A percentile compares a stretch with the other conserved stretches of the same genome.
These are phyloP conservation scores for Glaucopsyche alexis DNA, from an alignment of 2,888 invertebrate genomes.

Conservation along the genomic window DNA sequence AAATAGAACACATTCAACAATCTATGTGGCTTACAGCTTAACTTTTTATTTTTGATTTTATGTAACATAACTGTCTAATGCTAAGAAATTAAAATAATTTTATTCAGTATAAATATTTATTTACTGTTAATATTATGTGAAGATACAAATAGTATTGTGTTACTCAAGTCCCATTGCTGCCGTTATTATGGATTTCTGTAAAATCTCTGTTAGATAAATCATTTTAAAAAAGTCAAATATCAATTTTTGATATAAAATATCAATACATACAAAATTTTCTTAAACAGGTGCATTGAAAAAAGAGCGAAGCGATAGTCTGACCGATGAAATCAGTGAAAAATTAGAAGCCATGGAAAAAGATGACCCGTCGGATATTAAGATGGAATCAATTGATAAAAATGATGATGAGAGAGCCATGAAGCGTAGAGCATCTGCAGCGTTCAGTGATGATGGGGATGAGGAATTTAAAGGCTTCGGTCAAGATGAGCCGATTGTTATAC, in stretches of 20 bases:
- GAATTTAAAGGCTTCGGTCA: slow-evolving; percentile 66
- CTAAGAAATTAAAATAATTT: no score
- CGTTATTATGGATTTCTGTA: background rate
- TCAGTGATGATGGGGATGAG: slow-evolving; percentile 56
- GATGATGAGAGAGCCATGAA: slow-evolving; percentile 51
- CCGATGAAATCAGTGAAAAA: slow-evolving; percentile 29
- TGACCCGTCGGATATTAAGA: slow-evolving; percentile 32
- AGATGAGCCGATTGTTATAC: slow-evolving; percentile 47
- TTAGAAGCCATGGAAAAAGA: slow-evolving; percentile 30
- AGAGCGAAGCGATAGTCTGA: slow-evolving; percentile 32
- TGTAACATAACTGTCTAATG: no score
- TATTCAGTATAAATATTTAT: no score
- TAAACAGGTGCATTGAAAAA: slow-evolving; percentile 9
- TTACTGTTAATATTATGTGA: no score
- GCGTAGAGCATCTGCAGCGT: slow-evolving; percentile 64
- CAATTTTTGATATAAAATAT: no score
- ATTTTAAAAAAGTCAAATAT: no score
- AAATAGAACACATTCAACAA: no score
- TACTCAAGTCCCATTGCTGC: background rate
- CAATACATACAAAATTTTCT: background rate
- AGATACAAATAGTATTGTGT: no score
- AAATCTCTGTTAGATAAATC: background rate
- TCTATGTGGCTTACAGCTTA: no score
- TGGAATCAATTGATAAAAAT: slow-evolving; percentile 34
- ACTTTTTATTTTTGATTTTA: no score